Percentiles rank a stretch among this genome's conserved stretches.
Evolutionary conservation across 2,888 invertebrate species (phyloP).

Genomic region (Drosophila anomalata): DNA sequence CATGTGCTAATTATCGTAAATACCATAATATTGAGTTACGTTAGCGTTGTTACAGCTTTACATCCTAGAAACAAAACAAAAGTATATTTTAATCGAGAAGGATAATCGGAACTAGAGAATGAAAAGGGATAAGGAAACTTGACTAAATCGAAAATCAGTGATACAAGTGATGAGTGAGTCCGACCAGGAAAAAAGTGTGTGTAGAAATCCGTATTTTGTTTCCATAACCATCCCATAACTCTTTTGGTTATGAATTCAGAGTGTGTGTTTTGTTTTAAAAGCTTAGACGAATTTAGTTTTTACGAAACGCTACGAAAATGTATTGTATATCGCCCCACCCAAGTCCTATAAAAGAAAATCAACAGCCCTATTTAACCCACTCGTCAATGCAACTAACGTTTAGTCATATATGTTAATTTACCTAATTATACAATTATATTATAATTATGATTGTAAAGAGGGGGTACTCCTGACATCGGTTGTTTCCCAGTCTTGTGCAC

Average conservation of each 20-base stretch:
- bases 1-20: conserved; percentile 26
- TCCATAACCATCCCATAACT: conserved; percentile 13
- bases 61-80: conserved; percentile 32
- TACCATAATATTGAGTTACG: conserved; percentile 39
- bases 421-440: conserved; percentile 11
- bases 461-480: conserved; percentile 54
- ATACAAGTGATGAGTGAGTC: conserved; percentile 68
- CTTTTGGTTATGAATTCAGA: conserved; percentile 21
- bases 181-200: conserved; percentile 44
- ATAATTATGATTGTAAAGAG: conserved; percentile 50
- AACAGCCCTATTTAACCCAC: conserved; percentile 19
- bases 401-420: conserved; percentile 53
- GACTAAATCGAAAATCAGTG: conserved; percentile 57
- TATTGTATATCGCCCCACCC: conserved; percentile 55
- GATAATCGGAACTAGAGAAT: not conserved
- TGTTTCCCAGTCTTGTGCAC: conserved; percentile 50
- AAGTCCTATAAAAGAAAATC: not conserved
- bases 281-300: conserved; percentile 40
- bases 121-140: conserved; percentile 33
- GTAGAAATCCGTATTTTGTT: conserved; percentile 26
- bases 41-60: conserved; percentile 61
- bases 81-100: not conserved
- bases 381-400: conserved; percentile 59
- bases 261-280: conserved; percentile 32
- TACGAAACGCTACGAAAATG: conserved; percentile 42